Percentiles rank a stretch among this genome's conserved stretches.
These are phyloP conservation scores for Atherinosoma microstoma DNA, from an alignment of 2,797 vertebrate species.

Conservation along the genomic window DNA sequence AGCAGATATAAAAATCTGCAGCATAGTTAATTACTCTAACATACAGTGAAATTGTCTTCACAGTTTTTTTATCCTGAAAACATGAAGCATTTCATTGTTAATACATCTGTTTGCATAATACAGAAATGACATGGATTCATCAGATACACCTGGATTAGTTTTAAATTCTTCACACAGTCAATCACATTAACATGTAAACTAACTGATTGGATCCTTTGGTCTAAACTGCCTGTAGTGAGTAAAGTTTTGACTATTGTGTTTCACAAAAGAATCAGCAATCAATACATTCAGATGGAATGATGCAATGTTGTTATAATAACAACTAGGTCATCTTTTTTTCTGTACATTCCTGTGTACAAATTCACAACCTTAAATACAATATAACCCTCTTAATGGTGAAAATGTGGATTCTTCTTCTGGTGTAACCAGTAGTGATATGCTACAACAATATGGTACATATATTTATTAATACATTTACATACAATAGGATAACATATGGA, in stretches of 20 bases:
- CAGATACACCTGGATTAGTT: too few relatives aligned
- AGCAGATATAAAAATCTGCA: slow-evolving; percentile 2
- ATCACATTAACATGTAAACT: background rate
- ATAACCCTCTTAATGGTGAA: background rate
- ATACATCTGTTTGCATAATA: too few relatives aligned
- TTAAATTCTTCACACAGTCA: background rate
- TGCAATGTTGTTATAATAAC: background rate
- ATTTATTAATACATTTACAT: background rate
- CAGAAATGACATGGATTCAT: too few relatives aligned
- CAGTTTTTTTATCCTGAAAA: too few relatives aligned
- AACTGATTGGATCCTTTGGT: background rate
- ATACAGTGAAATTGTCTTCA: too few relatives aligned
- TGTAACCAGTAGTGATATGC: background rate
- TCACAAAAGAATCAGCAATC: background rate
- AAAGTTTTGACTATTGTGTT: background rate
- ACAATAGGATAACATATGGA: background rate
- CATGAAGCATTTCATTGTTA: too few relatives aligned
- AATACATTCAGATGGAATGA: background rate
- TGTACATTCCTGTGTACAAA: background rate
- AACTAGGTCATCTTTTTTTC: too few relatives aligned
- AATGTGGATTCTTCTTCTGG: background rate
- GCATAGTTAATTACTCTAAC: slow-evolving; percentile 17
- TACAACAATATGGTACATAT: background rate
- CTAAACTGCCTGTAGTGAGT: background rate
- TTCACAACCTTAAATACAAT: background rate